A percentile compares a stretch with the other conserved stretches of the same genome.
These are phyloP conservation scores for Ophiodon elongatus DNA, from an alignment of 2,113 vertebrate genomes.

Conservation along the genomic window DNA sequence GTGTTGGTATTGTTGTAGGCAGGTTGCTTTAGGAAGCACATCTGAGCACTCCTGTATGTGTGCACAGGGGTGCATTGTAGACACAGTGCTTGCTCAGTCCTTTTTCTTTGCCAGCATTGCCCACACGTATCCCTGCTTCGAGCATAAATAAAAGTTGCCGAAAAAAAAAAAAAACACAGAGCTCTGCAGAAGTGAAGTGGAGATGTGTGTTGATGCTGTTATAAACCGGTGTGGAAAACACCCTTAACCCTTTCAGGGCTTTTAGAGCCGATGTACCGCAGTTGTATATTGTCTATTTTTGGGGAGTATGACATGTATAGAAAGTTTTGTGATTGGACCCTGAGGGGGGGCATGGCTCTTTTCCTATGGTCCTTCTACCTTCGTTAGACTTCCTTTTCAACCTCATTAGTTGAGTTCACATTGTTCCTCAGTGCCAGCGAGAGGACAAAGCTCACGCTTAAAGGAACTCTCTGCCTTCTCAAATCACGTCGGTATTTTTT, in stretches of 20 bases:
- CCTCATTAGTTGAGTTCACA: constrained; percentile 50
- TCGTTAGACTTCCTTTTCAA: constrained; percentile 25
- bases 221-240: neutral
- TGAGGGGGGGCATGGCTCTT: neutral
- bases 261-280: neutral
- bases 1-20: constrained; percentile 33
- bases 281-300: constrained; percentile 3
- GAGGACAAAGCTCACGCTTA: constrained; percentile 19
- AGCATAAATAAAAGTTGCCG: constrained; percentile 3
- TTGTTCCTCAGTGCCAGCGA: neutral
- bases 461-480: constrained; percentile 16
- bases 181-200: constrained; percentile 16
- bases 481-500: neutral
- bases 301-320: neutral
- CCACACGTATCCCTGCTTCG: constrained; percentile 18
- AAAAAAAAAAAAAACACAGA: neutral
- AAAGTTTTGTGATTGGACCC: constrained; percentile 34
- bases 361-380: neutral
- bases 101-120: constrained; percentile 45
- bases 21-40: constrained; percentile 37
- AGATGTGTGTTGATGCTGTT: constrained; percentile 18
- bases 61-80: constrained; percentile 2
- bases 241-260: neutral
- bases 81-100: constrained; percentile 48
- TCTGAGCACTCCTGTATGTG: constrained; percentile 16